Conservation (phyloP, 2,888 invertebrate species). For the Spicauda simplicius region DNA sequence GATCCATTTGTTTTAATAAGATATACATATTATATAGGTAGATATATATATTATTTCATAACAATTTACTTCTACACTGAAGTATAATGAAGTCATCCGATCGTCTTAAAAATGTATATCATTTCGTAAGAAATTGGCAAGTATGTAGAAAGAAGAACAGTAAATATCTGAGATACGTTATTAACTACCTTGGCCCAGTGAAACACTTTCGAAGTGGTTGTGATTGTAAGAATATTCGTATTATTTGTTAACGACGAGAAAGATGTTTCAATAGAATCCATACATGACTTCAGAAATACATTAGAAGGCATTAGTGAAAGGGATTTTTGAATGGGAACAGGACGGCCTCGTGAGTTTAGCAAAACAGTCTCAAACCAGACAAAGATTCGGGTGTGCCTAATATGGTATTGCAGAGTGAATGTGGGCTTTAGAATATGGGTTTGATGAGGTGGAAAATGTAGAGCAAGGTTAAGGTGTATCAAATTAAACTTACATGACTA, state of each 20-base stretch:
- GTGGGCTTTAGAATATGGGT: slow-evolving; percentile 10
- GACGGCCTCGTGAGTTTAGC: slow-evolving; percentile 28
- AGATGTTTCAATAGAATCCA: slow-evolving; percentile 22
- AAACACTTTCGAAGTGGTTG: slow-evolving; percentile 42
- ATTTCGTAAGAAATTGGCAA: slow-evolving; percentile 16
- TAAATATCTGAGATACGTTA: slow-evolving; percentile 30
- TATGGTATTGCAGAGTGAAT: slow-evolving; percentile 18
- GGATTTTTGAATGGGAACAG: slow-evolving; percentile 31
- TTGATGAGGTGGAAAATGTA: slow-evolving; percentile 16
- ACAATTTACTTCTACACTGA: no score
- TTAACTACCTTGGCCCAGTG: slow-evolving; percentile 49
- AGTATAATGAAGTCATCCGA: neutral
- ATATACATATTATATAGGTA: no score
- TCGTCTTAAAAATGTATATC: neutral
- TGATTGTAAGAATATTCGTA: slow-evolving; percentile 43
- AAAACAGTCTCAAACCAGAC: slow-evolving; percentile 17
- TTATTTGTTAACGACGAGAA: slow-evolving; percentile 24
- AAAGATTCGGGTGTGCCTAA: slow-evolving; percentile 21
- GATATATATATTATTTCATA: neutral
- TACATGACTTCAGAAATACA: slow-evolving; percentile 14
- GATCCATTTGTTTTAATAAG: no score
- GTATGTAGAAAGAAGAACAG: slow-evolving; percentile 31
- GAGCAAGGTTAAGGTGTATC: slow-evolving; percentile 12
- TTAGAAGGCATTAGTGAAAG: slow-evolving; percentile 31
- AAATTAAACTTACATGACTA: neutral